A percentile compares a stretch with the other conserved stretches of the same genome.
These are phyloP conservation scores for Oreochromis spilurus DNA, from an alignment of 2,113 vertebrate genomes.

Conservation along the genomic window DNA sequence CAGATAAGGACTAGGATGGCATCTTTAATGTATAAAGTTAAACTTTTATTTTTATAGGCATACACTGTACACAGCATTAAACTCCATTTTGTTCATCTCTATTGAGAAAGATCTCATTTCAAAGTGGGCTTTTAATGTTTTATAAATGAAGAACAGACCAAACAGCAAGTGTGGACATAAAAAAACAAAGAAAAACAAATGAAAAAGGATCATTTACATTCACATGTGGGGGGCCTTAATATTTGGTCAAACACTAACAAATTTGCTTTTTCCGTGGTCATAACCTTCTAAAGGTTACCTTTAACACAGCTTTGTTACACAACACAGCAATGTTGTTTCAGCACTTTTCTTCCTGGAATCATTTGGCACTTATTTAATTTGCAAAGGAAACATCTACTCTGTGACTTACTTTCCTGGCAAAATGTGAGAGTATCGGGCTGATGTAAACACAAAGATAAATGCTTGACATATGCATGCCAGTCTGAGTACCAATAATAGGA, in stretches of 20 bases:
- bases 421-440: background rate
- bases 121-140: slow-evolving; percentile 28
- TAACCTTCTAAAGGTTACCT: slow-evolving; percentile 6
- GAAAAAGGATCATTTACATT: slow-evolving; percentile 43
- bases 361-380: slow-evolving; percentile 54
- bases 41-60: slow-evolving; percentile 74
- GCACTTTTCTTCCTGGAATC: slow-evolving; percentile 16
- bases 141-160: slow-evolving; percentile 13
- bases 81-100: slow-evolving; percentile 58
- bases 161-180: slow-evolving; percentile 27
- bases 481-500: slow-evolving; percentile 46
- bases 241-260: slow-evolving; percentile 54
- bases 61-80: slow-evolving; percentile 70
- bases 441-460: slow-evolving; percentile 24
- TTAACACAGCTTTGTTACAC: background rate
- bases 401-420: background rate
- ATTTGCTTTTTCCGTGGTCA: slow-evolving; percentile 1
- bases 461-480: background rate
- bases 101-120: slow-evolving; percentile 52
- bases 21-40: slow-evolving; percentile 71
- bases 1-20: background rate
- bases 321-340: background rate
- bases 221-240: slow-evolving; percentile 38
- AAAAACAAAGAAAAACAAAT: background rate
- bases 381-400: slow-evolving; percentile 42